phyloP scores from a whole-genome alignment of 2,888 invertebrate genomes.

The Mythimna ferrago region DNA sequence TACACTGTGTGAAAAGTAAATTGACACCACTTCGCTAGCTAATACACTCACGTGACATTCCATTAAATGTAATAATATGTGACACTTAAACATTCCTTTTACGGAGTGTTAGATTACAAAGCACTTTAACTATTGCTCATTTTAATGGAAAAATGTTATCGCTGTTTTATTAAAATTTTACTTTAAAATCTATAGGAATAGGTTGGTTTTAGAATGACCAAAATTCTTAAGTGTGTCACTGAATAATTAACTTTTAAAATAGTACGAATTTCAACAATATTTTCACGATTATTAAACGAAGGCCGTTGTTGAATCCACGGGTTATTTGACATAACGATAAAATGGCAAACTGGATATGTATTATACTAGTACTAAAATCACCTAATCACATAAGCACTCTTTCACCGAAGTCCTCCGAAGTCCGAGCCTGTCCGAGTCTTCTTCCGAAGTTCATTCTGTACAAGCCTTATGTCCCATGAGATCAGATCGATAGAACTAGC shows the following conservation, averaged over 20 bases:
- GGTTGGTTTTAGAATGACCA: constrained; percentile 7
- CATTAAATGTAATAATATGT: background rate
- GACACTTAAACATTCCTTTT: constrained; percentile 13
- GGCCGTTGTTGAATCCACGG: background rate
- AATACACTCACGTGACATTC: constrained; percentile 20
- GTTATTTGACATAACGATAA: background rate
- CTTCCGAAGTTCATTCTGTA: too few species aligned
- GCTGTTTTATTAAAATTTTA: constrained; percentile 7
- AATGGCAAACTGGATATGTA: background rate
- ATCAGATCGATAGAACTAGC: too few species aligned
- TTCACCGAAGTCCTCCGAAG: too few species aligned
- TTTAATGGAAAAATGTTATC: background rate
- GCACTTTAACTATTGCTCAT: constrained; percentile 6
- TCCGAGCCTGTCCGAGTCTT: too few species aligned
- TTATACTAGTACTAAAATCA: too few species aligned
- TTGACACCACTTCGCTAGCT: constrained; percentile 23
- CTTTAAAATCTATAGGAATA: background rate
- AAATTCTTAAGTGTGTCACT: too few species aligned
- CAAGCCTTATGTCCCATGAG: too few species aligned
- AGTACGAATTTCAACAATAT: too few species aligned
- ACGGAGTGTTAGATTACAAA: constrained; percentile 14
- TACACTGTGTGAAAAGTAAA: constrained; percentile 31
- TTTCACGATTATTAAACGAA: background rate
- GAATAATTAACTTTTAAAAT: too few species aligned
- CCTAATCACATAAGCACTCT: too few species aligned